Evolutionary conservation across 2,113 vertebrate genomes (phyloP).

Genomic region (Gambusia affinis): DNA sequence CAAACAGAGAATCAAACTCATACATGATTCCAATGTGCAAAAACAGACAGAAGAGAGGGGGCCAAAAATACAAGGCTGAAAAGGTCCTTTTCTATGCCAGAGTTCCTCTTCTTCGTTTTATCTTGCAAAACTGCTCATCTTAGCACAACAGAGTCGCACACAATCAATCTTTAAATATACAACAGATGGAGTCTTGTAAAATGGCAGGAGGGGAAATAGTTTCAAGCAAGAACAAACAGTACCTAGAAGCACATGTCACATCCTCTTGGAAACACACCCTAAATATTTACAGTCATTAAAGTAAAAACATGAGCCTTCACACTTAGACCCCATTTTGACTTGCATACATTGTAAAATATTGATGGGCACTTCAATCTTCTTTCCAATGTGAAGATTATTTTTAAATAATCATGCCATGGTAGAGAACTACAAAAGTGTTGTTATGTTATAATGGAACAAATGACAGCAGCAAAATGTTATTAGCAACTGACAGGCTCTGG

Average conservation of each 20-base stretch:
- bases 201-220: background rate
- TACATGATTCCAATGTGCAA: background rate
- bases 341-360: background rate
- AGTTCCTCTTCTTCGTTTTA: slow-evolving; percentile 7
- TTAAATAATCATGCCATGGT: background rate
- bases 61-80: background rate
- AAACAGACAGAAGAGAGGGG: background rate
- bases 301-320: background rate
- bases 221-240: background rate
- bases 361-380: background rate
- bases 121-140: slow-evolving; percentile 17
- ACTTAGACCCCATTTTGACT: background rate
- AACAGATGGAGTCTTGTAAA: slow-evolving; percentile 8
- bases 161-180: slow-evolving; percentile 45
- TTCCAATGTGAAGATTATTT: background rate
- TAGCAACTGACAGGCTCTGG: background rate
- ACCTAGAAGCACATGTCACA: background rate
- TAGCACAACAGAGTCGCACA: slow-evolving; percentile 20
- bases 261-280: background rate
- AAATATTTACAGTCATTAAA: background rate
- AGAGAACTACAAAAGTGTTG: background rate
- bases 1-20: background rate
- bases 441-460: slow-evolving; percentile 4
- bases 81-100: background rate
- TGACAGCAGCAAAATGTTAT: background rate